Evolutionary conservation across 2,888 invertebrate species (phyloP), one percentile per base, ranked within the genome.

Genomic region (Oligia fasciuncula): DNA sequence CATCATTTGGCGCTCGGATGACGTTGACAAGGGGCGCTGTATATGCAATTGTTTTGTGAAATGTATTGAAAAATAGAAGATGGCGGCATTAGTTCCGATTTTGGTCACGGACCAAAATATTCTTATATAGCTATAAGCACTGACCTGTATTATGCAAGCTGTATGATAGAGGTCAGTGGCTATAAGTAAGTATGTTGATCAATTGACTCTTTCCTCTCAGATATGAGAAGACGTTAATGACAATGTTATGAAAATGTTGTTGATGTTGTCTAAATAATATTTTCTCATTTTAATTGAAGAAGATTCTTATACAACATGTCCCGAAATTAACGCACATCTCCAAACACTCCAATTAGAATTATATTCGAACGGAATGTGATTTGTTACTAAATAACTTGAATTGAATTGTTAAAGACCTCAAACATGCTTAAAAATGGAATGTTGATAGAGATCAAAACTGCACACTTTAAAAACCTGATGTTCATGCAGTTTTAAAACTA

Each of bases 401-500:
- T 57, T 23, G 6, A 54, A 54, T 54, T 6, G 51, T 17, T 43
- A 35, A n/a, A 66, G 9, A 49, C 17, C 0, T 73, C 35, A n/a
- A 1, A 46, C 0, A 17, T 29, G 14, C 35, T 46, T 73, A 8
- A 46, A n/a, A 46, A n/a, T 23, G 9, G 9, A 40, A n/a, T 73
- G 3, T 9, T 23, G 40, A 63, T 17, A 43, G 23, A 63, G 29
- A 78, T 66, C 29, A 51, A 66, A 71, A 67, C 70, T 65, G 0
- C 60, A 54, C 29, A 49, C n/a, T 54, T 51, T 43, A 35, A 49
- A 80, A 70, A 49, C 17, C 2, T 3, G 29, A 43, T 13, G 23
- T 23, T 43, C 11, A 40, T 51, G 43, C n/a, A 63, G 40, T 77
- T 73, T 66, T 75, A 74, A 77, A 77, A 67, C 54, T 43, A 29